These are phyloP conservation scores for Harpagus bidentatus DNA, from an alignment of 2,113 vertebrate species.

Conservation along the genomic window DNA sequence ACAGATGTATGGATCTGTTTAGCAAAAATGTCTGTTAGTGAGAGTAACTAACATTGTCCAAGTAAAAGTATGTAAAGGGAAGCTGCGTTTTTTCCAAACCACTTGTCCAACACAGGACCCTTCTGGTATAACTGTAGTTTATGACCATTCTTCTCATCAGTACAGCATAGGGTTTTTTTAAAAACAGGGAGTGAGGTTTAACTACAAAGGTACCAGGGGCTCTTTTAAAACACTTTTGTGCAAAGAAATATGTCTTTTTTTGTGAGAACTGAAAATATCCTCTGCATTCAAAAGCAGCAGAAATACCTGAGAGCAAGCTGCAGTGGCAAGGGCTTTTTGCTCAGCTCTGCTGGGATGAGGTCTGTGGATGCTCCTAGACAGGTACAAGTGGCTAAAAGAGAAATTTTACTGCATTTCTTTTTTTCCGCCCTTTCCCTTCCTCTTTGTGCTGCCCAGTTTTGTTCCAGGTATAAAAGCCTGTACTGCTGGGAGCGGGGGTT, in stretches of 20 bases:
- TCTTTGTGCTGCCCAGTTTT: background rate
- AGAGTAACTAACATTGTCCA: background rate
- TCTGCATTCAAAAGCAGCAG: background rate
- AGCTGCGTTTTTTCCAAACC: background rate
- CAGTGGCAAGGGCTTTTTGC: background rate
- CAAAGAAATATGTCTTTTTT: background rate
- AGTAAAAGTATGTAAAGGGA: background rate
- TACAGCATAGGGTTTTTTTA: background rate
- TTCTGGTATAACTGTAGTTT: background rate
- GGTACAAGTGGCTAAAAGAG: background rate
- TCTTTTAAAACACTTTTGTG: background rate
- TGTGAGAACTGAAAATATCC: background rate
- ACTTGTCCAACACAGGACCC: background rate
- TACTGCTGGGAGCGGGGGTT: background rate
- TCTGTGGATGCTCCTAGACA: background rate
- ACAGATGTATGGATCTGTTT: background rate
- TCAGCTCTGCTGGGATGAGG: background rate
- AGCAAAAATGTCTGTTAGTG: background rate
- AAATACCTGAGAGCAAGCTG: background rate
- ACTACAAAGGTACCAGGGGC: background rate
- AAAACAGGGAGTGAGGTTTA: background rate
- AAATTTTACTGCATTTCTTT: background rate
- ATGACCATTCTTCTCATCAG: background rate
- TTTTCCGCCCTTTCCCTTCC: background rate
- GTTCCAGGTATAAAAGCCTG: background rate